A percentile compares a stretch with the other conserved stretches of the same genome.
Evolutionary conservation across 2,113 vertebrate species (phyloP).

Genomic region (Sialia sialis): DNA sequence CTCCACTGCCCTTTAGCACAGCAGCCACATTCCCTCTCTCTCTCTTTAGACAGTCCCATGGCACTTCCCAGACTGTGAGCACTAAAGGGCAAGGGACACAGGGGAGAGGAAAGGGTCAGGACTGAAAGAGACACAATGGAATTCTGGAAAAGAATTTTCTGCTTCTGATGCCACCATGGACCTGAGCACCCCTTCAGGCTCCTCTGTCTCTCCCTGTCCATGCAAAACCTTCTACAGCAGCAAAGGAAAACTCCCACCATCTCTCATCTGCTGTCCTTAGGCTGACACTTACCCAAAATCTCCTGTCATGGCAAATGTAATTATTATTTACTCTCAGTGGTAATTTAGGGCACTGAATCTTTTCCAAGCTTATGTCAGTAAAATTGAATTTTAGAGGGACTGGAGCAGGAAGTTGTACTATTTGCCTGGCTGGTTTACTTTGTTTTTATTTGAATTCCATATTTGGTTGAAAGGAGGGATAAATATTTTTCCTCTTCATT

Average conservation of each 20-base stretch:
- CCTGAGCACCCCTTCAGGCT: not conserved
- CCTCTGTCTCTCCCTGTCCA: not conserved
- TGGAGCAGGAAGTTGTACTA: slow-evolving; percentile 17
- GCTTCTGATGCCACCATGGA: not conserved
- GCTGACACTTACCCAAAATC: slow-evolving; percentile 20
- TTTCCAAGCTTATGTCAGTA: slow-evolving; percentile 36
- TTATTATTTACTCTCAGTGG: slow-evolving; percentile 43
- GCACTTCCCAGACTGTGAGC: not conserved
- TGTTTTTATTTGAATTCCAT: slow-evolving; percentile 40
- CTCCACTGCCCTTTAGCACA: not conserved
- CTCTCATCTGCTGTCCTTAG: slow-evolving; percentile 28
- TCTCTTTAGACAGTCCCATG: not conserved
- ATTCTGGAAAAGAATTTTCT: not conserved
- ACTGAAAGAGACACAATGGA: not conserved
- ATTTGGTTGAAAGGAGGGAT: not conserved
- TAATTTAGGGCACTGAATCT: slow-evolving; percentile 23
- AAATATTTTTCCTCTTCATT: slow-evolving; percentile 14
- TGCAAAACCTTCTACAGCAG: not conserved
- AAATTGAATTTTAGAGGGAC: not conserved
- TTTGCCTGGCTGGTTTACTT: slow-evolving; percentile 17
- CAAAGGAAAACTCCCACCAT: not conserved
- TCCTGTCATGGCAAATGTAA: slow-evolving; percentile 8
- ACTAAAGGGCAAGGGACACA: not conserved
- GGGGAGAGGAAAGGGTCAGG: not conserved
- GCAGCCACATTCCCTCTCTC: not conserved